Percentiles rank a stretch among this genome's conserved stretches.
Evolutionary conservation across 2,797 vertebrate genomes (phyloP).

Genomic region (Chelon auratus): DNA sequence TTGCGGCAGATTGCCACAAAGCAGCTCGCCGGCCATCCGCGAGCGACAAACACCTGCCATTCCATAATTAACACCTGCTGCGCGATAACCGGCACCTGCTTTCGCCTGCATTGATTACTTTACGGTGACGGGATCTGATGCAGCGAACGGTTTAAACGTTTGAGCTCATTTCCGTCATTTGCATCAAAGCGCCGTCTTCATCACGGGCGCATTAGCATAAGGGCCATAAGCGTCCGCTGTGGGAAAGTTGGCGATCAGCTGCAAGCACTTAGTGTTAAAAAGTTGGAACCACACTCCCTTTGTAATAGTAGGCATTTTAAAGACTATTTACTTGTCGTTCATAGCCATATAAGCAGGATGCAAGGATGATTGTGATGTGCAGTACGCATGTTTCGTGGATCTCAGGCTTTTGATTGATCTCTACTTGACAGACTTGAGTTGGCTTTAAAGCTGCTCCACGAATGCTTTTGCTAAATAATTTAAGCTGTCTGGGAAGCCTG

Average conservation of each 20-base stretch:
- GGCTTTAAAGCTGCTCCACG: background rate
- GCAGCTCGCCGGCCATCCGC: conserved; percentile 43
- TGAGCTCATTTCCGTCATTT: conserved; percentile 33
- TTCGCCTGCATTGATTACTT: conserved; percentile 50
- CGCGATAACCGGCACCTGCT: conserved; percentile 64
- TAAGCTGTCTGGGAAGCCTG: conserved; percentile 3
- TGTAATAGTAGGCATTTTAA: too few relatives aligned
- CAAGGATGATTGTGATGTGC: too few relatives aligned
- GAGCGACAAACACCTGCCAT: conserved; percentile 64
- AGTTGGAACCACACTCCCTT: background rate
- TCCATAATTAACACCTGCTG: conserved; percentile 69
- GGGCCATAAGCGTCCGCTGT: background rate
- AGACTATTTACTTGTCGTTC: too few relatives aligned
- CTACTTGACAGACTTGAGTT: too few relatives aligned
- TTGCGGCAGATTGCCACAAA: conserved; percentile 52
- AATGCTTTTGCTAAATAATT: conserved; percentile 16
- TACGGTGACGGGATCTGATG: conserved; percentile 31
- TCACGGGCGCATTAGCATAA: conserved; percentile 5
- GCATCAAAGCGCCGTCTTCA: conserved; percentile 14
- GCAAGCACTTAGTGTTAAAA: background rate
- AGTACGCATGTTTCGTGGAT: too few relatives aligned
- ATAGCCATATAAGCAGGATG: too few relatives aligned
- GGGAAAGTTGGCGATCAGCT: background rate
- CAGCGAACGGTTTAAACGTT: conserved; percentile 50
- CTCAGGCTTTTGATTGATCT: too few relatives aligned